Evolutionary conservation across 2,888 invertebrate genomes (phyloP), one percentile per base, ranked within the genome.

Genomic region (Eudasyphora cyanicolor): DNA sequence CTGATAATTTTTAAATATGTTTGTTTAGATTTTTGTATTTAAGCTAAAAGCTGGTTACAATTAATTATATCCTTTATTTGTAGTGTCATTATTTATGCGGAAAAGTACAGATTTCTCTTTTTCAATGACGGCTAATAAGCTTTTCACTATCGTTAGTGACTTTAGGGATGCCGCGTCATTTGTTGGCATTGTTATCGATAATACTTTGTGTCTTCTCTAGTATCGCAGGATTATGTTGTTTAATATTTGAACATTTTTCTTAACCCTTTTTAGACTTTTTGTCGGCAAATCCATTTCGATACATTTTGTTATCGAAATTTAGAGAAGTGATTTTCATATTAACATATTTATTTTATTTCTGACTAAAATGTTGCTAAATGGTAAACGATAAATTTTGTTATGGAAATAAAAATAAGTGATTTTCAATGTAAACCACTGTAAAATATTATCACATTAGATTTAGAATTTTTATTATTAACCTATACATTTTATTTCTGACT

Each of bases 71-170:
- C 49, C 24, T 51, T 10, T 51, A 51, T 21, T 17, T 5, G 51
- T 19, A 21, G 51, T 51, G 51, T 21, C 10, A 21, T 51, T 62
- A 32, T 62, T 38, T 64, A 38, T 64, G 64, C 64, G 64, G 64
- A 64, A 64, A 38, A 38, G 64, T 64, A 60, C 60, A 60, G 60
- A 60, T 21, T 60, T 60, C 27, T 60, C 27, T 60, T 29, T 60
- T 60, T 60, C 60, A 38, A 38, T 64, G 64, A 64, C 64, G 64
- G 38, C 32, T 60, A 64, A 21, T 2, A 38, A 38, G 38, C 38
- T 35, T 64, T n/a, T 38, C 17, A 19, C 19, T n/a, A 64, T 64
- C 64, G 64, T 38, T 64, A 17, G 29, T 17, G 19, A 19, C 35
- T 5, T 6, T n/a, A 64, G 64, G 64, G 38, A 38, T 60, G 35